Percentiles rank a stretch among this genome's conserved stretches.
Conservation (phyloP, 1,140 invertebrate genomes). For the Heliconius nattereri region DNA sequence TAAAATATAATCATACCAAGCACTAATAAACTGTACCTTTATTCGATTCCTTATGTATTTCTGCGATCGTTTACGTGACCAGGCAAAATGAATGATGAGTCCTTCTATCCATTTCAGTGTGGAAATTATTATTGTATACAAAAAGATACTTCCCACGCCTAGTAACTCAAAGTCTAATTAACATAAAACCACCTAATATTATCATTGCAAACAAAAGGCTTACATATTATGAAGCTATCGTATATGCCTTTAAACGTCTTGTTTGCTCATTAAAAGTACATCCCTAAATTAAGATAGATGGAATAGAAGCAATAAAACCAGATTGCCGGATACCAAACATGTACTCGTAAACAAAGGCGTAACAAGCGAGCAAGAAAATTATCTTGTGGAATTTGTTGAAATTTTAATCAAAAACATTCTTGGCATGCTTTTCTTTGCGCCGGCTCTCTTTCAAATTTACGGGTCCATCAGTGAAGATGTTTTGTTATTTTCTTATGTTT, state of each 20-base stretch:
- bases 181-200: background rate
- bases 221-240: background rate
- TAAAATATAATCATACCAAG: too few species aligned
- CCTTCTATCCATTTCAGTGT: background rate
- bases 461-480: conserved; percentile 23
- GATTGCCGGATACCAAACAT: conserved; percentile 41
- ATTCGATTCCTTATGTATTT: too few species aligned
- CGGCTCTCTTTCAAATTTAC: conserved; percentile 25
- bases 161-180: background rate
- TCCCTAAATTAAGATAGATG: conserved; percentile 57
- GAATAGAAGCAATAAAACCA: conserved; percentile 53
- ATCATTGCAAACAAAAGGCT: background rate
- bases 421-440: conserved; percentile 29
- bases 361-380: conserved; percentile 33
- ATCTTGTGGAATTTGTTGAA: conserved; percentile 36
- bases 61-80: too few species aligned
- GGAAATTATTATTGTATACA: background rate
- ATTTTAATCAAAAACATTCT: conserved; percentile 42
- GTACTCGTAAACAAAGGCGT: conserved; percentile 43
- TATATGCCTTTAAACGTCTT: background rate
- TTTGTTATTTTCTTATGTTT: background rate
- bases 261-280: conserved; percentile 46
- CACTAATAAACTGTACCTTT: too few species aligned
- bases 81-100: too few species aligned
- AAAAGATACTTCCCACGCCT: background rate